Evolutionary conservation across 2,888 invertebrate genomes (phyloP).

Genomic region (Drosophila fulvimacula): DNA sequence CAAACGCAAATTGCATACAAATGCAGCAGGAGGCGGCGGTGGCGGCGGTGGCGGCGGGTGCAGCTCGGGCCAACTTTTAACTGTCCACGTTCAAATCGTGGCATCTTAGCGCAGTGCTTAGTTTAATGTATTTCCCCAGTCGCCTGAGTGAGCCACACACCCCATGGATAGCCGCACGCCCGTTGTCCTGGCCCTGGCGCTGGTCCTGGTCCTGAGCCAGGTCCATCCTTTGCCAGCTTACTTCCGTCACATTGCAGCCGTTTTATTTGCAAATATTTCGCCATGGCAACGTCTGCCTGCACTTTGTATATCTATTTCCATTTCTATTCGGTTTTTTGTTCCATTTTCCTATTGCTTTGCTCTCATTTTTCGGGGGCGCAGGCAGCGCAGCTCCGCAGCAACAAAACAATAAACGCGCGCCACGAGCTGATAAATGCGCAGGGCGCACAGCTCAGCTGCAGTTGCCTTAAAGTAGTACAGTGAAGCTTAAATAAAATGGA

Average conservation of each 20-base stretch:
- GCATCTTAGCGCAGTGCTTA: conserved; percentile 64
- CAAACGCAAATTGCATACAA: conserved; percentile 73
- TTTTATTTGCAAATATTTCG: conserved; percentile 76
- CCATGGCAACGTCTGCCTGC: conserved; percentile 29
- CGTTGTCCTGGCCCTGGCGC: not conserved
- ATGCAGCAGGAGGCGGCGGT: conserved; percentile 36
- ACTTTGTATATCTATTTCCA: conserved; percentile 34
- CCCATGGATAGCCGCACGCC: conserved; percentile 2
- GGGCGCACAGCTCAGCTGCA: conserved; percentile 1
- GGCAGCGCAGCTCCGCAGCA: conserved; percentile 7
- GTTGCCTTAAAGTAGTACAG: conserved; percentile 21
- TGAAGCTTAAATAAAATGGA: not conserved
- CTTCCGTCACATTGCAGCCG: conserved; percentile 78
- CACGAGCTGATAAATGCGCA: conserved; percentile 37
- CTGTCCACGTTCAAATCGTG: conserved; percentile 45
- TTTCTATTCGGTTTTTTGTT: conserved; percentile 2
- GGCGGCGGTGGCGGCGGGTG: not conserved
- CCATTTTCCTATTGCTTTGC: not conserved
- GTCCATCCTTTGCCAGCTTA: conserved; percentile 51
- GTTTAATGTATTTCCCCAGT: conserved; percentile 69
- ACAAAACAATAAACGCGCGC: conserved; percentile 21
- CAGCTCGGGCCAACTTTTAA: conserved; percentile 30
- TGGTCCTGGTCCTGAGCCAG: conserved; percentile 5
- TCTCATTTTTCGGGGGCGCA: not conserved
- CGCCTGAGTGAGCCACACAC: conserved; percentile 17